phyloP scores from a whole-genome alignment of 2,888 invertebrate species.

The Anaspis maculata region DNA sequence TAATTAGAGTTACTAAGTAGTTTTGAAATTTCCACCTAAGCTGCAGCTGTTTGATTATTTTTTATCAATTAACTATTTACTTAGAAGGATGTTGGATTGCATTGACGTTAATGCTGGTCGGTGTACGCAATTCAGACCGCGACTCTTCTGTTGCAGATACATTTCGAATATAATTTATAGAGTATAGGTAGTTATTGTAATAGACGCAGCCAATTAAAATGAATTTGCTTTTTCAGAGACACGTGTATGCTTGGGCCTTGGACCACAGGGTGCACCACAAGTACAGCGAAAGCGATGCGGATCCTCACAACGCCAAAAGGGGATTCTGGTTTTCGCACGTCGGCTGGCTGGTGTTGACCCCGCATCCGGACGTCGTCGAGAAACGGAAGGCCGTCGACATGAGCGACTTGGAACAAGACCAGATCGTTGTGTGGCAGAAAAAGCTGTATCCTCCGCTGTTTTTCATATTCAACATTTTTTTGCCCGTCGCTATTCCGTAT shows the following conservation, averaged over 20 bases:
- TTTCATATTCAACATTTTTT: conserved; percentile 60
- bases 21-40: too few relatives aligned
- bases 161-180: too few relatives aligned
- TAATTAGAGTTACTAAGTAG: too few relatives aligned
- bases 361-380: conserved; percentile 69
- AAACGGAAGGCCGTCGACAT: conserved; percentile 60
- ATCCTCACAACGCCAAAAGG: conserved; percentile 73
- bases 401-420: conserved; percentile 63
- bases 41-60: too few relatives aligned
- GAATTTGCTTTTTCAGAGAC: conserved; percentile 49
- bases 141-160: too few relatives aligned
- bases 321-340: conserved; percentile 79
- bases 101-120: too few relatives aligned
- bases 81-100: too few relatives aligned
- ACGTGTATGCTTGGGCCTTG: conserved; percentile 78
- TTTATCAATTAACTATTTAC: too few relatives aligned
- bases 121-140: too few relatives aligned
- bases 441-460: conserved; percentile 65
- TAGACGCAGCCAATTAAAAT: too few relatives aligned
- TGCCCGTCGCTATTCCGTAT: conserved; percentile 72
- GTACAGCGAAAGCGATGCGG: conserved; percentile 78
- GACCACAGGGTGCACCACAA: conserved; percentile 87
- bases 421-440: conserved; percentile 69
- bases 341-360: conserved; percentile 82
- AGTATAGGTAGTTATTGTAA: too few relatives aligned